phyloP scores from a whole-genome alignment of 2,888 invertebrate genomes.

The Anorthoa munda region DNA sequence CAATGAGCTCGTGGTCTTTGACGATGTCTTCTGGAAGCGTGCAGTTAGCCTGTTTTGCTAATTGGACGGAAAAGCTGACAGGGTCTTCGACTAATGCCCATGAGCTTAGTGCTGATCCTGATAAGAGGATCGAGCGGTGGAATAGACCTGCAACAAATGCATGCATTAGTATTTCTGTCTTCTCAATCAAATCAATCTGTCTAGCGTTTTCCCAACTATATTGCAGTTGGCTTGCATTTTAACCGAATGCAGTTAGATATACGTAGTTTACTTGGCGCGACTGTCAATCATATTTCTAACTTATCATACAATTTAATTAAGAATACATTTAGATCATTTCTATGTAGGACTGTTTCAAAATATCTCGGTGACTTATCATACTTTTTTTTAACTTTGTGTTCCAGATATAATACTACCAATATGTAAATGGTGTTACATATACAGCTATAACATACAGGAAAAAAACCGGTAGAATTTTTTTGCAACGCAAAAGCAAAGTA shows the following conservation, averaged over 20 bases:
- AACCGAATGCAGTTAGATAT: too few relatives aligned
- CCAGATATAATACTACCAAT: background rate
- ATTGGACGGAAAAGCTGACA: slow-evolving; percentile 95
- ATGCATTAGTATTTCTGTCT: background rate
- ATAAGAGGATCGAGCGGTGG: slow-evolving; percentile 96
- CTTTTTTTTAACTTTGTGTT: too few relatives aligned
- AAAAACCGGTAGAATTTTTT: too few relatives aligned
- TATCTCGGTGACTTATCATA: too few relatives aligned
- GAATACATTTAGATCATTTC: too few relatives aligned
- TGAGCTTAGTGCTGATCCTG: slow-evolving; percentile 96
- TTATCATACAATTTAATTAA: too few relatives aligned
- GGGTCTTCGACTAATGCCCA: slow-evolving; percentile 98
- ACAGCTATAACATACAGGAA: background rate
- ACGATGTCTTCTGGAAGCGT: slow-evolving; percentile 95
- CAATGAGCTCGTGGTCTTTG: slow-evolving; percentile 96
- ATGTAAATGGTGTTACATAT: background rate
- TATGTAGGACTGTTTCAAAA: too few relatives aligned
- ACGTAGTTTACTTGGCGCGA: too few relatives aligned
- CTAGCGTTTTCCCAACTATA: too few relatives aligned
- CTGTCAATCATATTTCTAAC: too few relatives aligned
- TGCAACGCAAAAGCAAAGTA: background rate
- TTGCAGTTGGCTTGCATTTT: too few relatives aligned
- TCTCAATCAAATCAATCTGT: too few relatives aligned
- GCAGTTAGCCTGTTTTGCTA: slow-evolving; percentile 96
- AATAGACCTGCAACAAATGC: slow-evolving; percentile 93